These are phyloP conservation scores for Drosophila eohydei DNA, from an alignment of 2,888 invertebrate species.

Conservation along the genomic window DNA sequence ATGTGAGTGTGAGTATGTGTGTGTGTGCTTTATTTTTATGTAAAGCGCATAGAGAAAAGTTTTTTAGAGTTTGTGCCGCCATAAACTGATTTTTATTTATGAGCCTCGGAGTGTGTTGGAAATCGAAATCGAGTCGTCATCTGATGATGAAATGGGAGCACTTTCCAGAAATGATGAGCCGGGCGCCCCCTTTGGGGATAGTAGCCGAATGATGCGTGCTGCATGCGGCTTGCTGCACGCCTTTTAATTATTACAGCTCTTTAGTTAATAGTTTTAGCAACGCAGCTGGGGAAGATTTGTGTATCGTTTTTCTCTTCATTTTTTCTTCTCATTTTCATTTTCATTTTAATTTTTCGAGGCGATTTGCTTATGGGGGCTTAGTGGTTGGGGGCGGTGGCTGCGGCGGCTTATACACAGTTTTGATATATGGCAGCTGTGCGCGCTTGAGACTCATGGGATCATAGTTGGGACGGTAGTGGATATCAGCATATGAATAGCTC, in stretches of 20 bases:
- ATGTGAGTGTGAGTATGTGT: background rate
- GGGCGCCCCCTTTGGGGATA: slow-evolving; percentile 26
- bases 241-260: slow-evolving; percentile 78
- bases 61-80: slow-evolving; percentile 74
- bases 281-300: slow-evolving; percentile 69
- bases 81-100: slow-evolving; percentile 81
- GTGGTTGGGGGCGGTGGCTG: slow-evolving; percentile 44
- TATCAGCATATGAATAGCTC: slow-evolving; percentile 66
- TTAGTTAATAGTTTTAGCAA: slow-evolving; percentile 78
- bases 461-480: slow-evolving; percentile 46
- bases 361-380: slow-evolving; percentile 52
- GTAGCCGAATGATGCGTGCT: slow-evolving; percentile 57
- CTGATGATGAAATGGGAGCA: slow-evolving; percentile 73
- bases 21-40: slow-evolving; percentile 73
- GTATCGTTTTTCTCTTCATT: slow-evolving; percentile 15
- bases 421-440: slow-evolving; percentile 57
- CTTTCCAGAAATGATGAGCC: slow-evolving; percentile 35
- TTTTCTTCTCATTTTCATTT: background rate
- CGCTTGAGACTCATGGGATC: slow-evolving; percentile 22
- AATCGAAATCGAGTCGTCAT: slow-evolving; percentile 77
- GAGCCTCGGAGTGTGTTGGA: slow-evolving; percentile 48
- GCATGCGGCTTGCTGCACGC: slow-evolving; percentile 61
- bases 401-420: slow-evolving; percentile 26
- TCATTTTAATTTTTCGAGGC: slow-evolving; percentile 5
- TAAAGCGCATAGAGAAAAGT: slow-evolving; percentile 79